These are phyloP conservation scores for Alosa alosa DNA, from an alignment of 2,113 vertebrate species.

Conservation along the genomic window DNA sequence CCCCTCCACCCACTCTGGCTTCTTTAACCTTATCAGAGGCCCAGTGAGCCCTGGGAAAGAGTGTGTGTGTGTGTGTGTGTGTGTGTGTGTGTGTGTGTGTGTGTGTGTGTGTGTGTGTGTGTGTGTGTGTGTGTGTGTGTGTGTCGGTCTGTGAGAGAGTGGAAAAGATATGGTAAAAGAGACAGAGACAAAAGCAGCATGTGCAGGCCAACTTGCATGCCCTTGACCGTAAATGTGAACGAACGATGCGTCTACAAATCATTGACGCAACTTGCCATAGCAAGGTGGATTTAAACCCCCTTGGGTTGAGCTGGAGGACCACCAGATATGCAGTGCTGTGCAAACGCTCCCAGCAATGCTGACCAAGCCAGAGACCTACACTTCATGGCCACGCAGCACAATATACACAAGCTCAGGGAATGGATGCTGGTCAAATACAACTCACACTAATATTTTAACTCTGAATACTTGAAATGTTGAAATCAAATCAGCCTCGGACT, in stretches of 20 bases:
- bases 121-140: neutral
- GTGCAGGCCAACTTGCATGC: neutral
- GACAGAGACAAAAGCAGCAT: conserved; percentile 26
- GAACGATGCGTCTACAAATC: conserved; percentile 39
- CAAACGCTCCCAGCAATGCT: neutral
- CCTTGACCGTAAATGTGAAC: conserved; percentile 47
- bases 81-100: no score
- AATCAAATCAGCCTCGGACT: no score
- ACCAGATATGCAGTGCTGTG: conserved; percentile 20
- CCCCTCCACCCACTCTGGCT: neutral
- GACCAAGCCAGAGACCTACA: neutral
- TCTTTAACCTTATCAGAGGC: conserved; percentile 1
- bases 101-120: no score
- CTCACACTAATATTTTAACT: neutral
- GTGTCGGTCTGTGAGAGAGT: conserved; percentile 39
- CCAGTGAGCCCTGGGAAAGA: neutral
- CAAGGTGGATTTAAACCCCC: conserved; percentile 1
- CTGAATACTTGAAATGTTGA: no score
- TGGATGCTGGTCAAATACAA: neutral
- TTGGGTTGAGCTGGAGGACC: neutral
- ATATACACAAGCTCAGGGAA: neutral
- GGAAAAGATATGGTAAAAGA: conserved; percentile 33
- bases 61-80: no score
- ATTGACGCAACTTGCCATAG: conserved; percentile 30
- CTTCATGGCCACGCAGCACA: neutral